A percentile compares a stretch with the other conserved stretches of the same genome.
Conservation (phyloP, 2,113 vertebrate genomes). For the Pipra filicauda region DNA sequence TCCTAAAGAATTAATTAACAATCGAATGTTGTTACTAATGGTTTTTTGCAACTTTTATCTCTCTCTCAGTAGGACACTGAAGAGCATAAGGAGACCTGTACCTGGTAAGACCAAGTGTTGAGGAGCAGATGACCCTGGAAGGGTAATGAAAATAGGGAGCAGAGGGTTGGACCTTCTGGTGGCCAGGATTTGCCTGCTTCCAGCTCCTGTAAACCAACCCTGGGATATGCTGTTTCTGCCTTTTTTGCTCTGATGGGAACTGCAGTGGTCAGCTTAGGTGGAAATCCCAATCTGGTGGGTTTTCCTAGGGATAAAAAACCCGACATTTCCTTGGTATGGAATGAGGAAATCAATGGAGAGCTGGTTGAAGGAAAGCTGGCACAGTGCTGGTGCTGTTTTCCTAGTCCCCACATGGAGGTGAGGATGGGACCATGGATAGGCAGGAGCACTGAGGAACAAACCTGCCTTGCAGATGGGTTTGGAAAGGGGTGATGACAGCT, state of each 20-base stretch:
- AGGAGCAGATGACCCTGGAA: neutral
- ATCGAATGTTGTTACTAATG: accelerated
- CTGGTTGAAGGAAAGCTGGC: neutral
- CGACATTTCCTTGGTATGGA: neutral
- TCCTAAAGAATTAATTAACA: neutral
- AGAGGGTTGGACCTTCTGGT: neutral
- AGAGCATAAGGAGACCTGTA: neutral
- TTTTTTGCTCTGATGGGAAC: neutral
- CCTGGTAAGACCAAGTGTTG: neutral
- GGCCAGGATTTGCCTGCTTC: neutral
- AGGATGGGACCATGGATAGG: accelerated
- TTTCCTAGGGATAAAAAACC: neutral
- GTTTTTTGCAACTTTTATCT: neutral
- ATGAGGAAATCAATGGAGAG: neutral
- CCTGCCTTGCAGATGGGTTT: neutral
- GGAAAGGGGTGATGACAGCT: accelerated
- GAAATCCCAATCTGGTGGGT: neutral
- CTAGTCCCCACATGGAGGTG: accelerated
- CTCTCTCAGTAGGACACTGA: neutral
- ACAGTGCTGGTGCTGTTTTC: neutral
- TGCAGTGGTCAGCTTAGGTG: accelerated
- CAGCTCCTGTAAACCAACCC: neutral
- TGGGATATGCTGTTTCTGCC: neutral
- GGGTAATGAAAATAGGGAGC: accelerated
- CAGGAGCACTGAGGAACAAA: neutral